Conservation (phyloP, 2,888 invertebrate species). For the Trypoxylon attenuatum region DNA sequence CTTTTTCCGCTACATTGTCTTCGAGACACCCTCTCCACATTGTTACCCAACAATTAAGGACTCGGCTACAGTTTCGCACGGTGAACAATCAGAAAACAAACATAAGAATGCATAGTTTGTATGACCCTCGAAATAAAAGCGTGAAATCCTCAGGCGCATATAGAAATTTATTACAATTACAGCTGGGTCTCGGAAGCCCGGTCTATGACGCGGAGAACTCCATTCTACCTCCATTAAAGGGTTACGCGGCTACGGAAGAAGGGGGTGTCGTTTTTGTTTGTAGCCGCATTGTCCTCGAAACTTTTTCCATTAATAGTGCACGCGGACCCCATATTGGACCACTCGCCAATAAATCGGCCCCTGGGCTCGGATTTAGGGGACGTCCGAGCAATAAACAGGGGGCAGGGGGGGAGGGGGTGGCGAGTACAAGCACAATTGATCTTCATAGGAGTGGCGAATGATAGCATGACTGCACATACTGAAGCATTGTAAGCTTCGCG, state of each 20-base stretch:
- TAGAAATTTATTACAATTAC: constrained; percentile 41
- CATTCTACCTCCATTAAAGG: constrained; percentile 38
- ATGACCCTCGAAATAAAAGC: too few relatives aligned
- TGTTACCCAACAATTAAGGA: too few relatives aligned
- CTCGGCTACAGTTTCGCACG: too few relatives aligned
- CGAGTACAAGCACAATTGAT: constrained; percentile 43
- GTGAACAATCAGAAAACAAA: too few relatives aligned
- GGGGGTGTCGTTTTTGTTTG: constrained; percentile 36
- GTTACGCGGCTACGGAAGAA: constrained; percentile 13
- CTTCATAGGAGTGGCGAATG: constrained; percentile 37
- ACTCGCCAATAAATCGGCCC: constrained; percentile 44
- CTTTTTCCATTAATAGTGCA: constrained; percentile 46
- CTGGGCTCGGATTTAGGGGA: constrained; percentile 41
- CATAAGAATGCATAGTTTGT: too few relatives aligned
- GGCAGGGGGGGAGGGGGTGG: constrained; percentile 13
- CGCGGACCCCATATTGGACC: constrained; percentile 25
- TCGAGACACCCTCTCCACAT: too few relatives aligned
- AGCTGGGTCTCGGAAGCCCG: constrained; percentile 1
- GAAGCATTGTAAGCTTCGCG: constrained; percentile 21
- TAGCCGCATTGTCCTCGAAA: constrained; percentile 35
- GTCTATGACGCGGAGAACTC: constrained; percentile 19
- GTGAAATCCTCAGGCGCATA: too few relatives aligned
- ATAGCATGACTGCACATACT: constrained; percentile 26
- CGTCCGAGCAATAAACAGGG: constrained; percentile 33
- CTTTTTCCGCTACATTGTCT: too few relatives aligned